phyloP scores from a whole-genome alignment of 2,888 invertebrate species.

The Cephus pygmeus region DNA sequence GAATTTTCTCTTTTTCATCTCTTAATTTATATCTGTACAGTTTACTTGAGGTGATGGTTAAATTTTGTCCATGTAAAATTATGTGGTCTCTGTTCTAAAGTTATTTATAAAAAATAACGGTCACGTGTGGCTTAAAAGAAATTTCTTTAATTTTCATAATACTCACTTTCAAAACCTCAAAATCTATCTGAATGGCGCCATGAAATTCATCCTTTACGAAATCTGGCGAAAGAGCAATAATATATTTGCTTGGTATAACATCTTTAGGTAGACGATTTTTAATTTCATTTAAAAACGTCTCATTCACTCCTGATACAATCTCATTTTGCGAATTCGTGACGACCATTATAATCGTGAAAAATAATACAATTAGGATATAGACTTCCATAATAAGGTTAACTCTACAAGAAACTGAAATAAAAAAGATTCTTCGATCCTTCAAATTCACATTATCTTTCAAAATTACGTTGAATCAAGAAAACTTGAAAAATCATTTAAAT shows the following conservation, averaged over 20 bases:
- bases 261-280: slow-evolving; percentile 22
- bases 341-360: too few relatives aligned
- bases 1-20: neutral
- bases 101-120: neutral
- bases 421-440: too few relatives aligned
- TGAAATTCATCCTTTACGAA: slow-evolving; percentile 23
- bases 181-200: slow-evolving; percentile 29
- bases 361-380: too few relatives aligned
- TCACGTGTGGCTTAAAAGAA: neutral
- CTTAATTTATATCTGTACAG: slow-evolving; percentile 31
- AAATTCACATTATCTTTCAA: too few relatives aligned
- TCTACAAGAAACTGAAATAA: too few relatives aligned
- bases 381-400: too few relatives aligned
- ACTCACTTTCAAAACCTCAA: slow-evolving; percentile 23
- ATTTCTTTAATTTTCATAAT: neutral
- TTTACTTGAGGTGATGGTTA: slow-evolving; percentile 46
- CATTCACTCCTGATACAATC: too few relatives aligned
- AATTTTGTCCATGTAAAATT: slow-evolving; percentile 52
- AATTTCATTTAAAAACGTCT: too few relatives aligned
- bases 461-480: too few relatives aligned
- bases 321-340: too few relatives aligned
- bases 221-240: slow-evolving; percentile 29
- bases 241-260: slow-evolving; percentile 26
- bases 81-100: slow-evolving; percentile 14
- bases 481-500: too few relatives aligned